Percentiles rank a stretch among this genome's conserved stretches.
Conservation (phyloP, 2,888 invertebrate species). For the Acleris holmiana region DNA sequence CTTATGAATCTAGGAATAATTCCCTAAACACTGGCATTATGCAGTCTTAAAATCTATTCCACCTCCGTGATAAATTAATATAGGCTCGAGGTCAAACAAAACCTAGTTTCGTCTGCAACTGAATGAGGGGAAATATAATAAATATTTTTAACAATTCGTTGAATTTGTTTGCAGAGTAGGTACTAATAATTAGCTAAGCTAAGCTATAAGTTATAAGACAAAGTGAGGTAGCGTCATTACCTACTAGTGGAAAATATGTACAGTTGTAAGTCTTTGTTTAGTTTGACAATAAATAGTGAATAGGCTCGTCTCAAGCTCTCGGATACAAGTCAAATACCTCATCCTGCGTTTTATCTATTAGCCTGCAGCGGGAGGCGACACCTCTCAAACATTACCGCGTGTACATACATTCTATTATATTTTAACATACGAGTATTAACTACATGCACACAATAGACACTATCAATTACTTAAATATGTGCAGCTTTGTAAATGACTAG, state of each 20-base stretch:
- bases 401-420: conserved; percentile 62
- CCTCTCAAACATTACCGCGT: conserved; percentile 60
- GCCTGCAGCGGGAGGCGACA: conserved; percentile 59
- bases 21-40: conserved; percentile 76
- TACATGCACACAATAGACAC: conserved; percentile 71
- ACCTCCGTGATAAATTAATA: conserved; percentile 40
- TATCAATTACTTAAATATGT: conserved; percentile 71
- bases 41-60: conserved; percentile 71
- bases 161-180: conserved; percentile 30
- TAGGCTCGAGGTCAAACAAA: conserved; percentile 21
- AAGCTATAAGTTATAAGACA: conserved; percentile 78
- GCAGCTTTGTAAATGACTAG: conserved; percentile 83
- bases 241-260: conserved; percentile 81
- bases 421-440: conserved; percentile 77
- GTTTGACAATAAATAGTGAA: conserved; percentile 62
- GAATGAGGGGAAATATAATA: conserved; percentile 22
- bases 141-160: conserved; percentile 32
- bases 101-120: conserved; percentile 27
- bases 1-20: conserved; percentile 62
- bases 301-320: conserved; percentile 48
- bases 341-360: conserved; percentile 46
- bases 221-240: conserved; percentile 84
- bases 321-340: conserved; percentile 28
- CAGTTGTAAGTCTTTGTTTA: conserved; percentile 72
- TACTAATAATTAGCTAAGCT: conserved; percentile 60